Base-by-base conservation (phyloP, 2,113 vertebrate genomes). In the Albula goreensis region DNA sequence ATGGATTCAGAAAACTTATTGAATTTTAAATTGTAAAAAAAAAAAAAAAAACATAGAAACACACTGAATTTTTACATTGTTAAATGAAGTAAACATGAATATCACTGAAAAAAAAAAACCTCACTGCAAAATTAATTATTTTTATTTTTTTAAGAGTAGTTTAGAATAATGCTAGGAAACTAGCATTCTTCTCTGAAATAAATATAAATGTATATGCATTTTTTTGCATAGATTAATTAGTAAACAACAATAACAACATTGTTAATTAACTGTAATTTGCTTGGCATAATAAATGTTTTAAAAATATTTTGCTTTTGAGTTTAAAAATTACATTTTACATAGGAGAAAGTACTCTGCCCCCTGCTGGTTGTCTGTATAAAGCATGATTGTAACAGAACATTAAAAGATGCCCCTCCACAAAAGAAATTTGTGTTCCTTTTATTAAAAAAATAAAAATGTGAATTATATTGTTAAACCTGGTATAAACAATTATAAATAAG, bases 311-410 rank as follows among this genome's bases (percentile, higher is more conserved):
- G 57, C 31, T 41, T 81, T 2, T 51, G 74, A 50, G 48, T 80
- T 31, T 11, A 85, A 13, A 5, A n/a, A 12, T 78, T 25, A 41
- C n/a, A 10, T 41, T 48, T 52, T 52, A 63, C 17, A 50, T 50
- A 19, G 57, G 83, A 78, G 92, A 95, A 88, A 90, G 91, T 85
- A 93, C 83, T 89, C 94, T 95, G 95, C 95, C 95, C 93, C 93
- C 95, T 96, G 93, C 95, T 96, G 95, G 95, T 88, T 88, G 90
- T 83, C 41, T 88, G 60, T 89, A 87, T 92, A 94, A 90, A 88
- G 90, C 85, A 90, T 83, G 41, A 83, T 50, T 78, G 60, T 66
- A 63, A 83, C 52, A 53, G 15, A 84, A 77, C 41, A 81, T 19
- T 80, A 83, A n/a, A 53, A 50, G 15, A 50, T 63, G 22, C 9